phyloP scores from a whole-genome alignment of 2,888 invertebrate genomes.

The Gnatocerus cornutus region DNA sequence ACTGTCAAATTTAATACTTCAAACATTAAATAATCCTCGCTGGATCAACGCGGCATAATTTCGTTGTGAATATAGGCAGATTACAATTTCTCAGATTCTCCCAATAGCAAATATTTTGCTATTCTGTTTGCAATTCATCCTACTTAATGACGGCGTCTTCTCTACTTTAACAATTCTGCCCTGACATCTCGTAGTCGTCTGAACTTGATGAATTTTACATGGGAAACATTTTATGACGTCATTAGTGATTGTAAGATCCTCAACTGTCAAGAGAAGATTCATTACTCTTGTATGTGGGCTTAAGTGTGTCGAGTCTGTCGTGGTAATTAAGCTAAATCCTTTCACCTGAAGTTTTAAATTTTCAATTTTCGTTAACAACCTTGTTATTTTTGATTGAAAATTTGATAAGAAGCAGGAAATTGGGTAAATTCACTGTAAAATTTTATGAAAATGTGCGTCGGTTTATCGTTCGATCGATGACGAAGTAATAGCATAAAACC shows the following conservation, averaged over 20 bases:
- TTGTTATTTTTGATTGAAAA: too few relatives aligned
- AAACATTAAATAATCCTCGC: conserved; percentile 13
- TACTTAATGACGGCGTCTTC: conserved; percentile 17
- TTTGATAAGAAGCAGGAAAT: too few relatives aligned
- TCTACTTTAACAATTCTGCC: conserved; percentile 1
- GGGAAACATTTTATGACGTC: neutral
- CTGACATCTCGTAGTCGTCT: neutral
- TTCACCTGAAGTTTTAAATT: neutral
- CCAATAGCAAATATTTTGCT: conserved; percentile 18
- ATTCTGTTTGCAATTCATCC: conserved; percentile 37
- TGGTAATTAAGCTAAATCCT: neutral
- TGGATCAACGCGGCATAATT: conserved; percentile 2
- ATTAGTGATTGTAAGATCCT: neutral
- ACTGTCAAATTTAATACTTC: too few relatives aligned
- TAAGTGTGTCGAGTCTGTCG: neutral
- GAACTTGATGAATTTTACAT: conserved; percentile 2
- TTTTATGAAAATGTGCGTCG: too few relatives aligned
- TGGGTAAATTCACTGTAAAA: too few relatives aligned
- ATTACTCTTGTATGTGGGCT: neutral
- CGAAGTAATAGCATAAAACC: too few relatives aligned
- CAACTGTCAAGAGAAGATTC: neutral
- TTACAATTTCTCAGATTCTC: neutral
- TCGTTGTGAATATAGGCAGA: neutral
- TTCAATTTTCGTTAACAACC: too few relatives aligned
- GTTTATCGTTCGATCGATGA: too few relatives aligned